phyloP scores from a whole-genome alignment of 2,797 vertebrate genomes.

The Xenopus petersii region DNA sequence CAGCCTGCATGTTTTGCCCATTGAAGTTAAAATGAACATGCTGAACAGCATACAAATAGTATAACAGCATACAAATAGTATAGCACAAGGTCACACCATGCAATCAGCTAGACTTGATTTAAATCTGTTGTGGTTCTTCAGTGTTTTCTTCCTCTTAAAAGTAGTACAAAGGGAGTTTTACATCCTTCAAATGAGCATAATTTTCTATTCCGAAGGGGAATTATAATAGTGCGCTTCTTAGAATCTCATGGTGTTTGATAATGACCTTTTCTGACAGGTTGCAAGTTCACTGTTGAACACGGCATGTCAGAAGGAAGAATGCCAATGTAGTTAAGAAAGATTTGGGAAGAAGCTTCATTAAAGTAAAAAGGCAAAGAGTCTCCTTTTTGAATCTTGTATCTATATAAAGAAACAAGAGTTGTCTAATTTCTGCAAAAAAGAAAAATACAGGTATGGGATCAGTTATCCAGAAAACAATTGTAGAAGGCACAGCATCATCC shows the following conservation, averaged over 20 bases:
- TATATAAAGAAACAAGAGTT: no score
- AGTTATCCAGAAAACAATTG: no score
- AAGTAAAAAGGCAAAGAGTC: not conserved
- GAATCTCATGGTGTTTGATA: constrained; percentile 22
- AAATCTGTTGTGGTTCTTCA: constrained; percentile 21
- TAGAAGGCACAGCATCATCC: no score
- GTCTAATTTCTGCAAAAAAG: no score
- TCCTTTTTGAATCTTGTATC: no score
- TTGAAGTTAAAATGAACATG: not conserved
- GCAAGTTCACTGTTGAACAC: constrained; percentile 21
- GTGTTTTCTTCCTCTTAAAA: constrained; percentile 25
- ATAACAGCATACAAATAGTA: not conserved
- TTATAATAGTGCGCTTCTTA: constrained; percentile 2
- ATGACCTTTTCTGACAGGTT: constrained; percentile 36
- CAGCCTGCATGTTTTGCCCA: not conserved
- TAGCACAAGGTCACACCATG: constrained; percentile 20
- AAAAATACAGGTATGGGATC: no score
- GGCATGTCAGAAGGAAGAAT: constrained; percentile 3
- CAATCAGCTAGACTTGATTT: constrained; percentile 35
- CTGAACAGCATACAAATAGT: not conserved
- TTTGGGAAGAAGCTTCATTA: not conserved
- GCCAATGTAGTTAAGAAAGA: constrained; percentile 18
- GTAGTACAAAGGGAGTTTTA: constrained; percentile 7
- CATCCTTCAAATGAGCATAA: constrained; percentile 4
- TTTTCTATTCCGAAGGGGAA: constrained; percentile 6